Evolutionary conservation across 2,113 vertebrate species (phyloP).

Genomic region (Albula glossodonta): DNA sequence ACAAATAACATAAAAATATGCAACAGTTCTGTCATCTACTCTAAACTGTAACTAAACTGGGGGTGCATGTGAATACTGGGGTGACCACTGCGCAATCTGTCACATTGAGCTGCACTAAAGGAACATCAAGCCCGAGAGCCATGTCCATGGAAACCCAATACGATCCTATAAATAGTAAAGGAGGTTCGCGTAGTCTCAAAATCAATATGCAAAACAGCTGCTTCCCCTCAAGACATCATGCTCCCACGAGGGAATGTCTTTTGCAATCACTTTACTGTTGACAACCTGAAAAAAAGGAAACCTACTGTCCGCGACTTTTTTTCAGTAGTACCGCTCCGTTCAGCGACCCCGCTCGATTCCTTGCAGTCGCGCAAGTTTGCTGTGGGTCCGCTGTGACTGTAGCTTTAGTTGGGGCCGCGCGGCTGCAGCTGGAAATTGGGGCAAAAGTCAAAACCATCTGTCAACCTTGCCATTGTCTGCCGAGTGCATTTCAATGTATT

Average conservation of each 20-base stretch:
- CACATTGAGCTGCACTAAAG: background rate
- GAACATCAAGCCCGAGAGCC: background rate
- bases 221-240: background rate
- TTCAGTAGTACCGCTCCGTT: too few relatives aligned
- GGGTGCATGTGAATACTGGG: background rate
- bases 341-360: too few relatives aligned
- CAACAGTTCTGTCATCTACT: too few relatives aligned
- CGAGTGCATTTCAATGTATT: slow-evolving; percentile 1
- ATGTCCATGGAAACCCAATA: background rate
- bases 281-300: background rate
- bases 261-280: background rate
- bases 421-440: background rate
- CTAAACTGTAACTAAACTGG: too few relatives aligned
- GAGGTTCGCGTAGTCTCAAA: background rate
- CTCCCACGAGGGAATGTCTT: background rate
- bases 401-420: too few relatives aligned
- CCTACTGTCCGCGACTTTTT: background rate
- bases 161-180: background rate
- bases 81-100: background rate
- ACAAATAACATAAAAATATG: too few relatives aligned
- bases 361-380: too few relatives aligned
- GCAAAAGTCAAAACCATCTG: background rate
- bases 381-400: too few relatives aligned
- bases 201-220: background rate
- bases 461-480: background rate